Base-by-base conservation (phyloP, 1,140 invertebrate genomes). In the Maconellicoccus hirsutus region DNA sequence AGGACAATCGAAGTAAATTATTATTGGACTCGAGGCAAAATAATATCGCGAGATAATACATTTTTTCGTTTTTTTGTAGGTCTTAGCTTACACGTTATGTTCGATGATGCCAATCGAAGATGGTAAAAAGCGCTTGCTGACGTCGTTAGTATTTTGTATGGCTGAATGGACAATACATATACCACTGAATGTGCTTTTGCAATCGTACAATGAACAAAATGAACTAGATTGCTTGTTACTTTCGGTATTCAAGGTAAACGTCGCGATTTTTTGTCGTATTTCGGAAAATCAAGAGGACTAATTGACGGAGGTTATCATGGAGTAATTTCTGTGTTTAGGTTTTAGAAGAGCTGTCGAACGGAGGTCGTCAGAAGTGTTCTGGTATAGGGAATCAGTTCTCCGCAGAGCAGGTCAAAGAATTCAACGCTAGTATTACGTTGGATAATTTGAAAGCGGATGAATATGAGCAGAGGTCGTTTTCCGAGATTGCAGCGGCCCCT, bases 121-220 rank as follows among this genome's bases (percentile, higher is more conserved):
- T 79, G 79, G 85, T 72, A 82, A 89, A 78, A 84, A 90, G 82
- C 72, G 76, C 42, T 70, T 77, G 26, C 61, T 77, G n/a, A 89
- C 93, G 21, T 89, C 91, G 0, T 84, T 96, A 76, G 84, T 96
- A 75, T 87, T 96, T 71, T 94, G 92, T 78, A 81, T 98, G 33
- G 91, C 92, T 0, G 94, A 98, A 81, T 97, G 94, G 89, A 95
- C 93, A 71, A 93, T 97, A 86, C 83, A 83, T 74, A 81, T 92
- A 74, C 84, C 85, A 0, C 75, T 83, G 7, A 73, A 39, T 1
- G 16, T 70, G 6, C 70, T 71, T 0, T 22, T 71, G 1, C 59
- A 73, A 29, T 10, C 71, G 29, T 59, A 71, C 75, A 72, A 74
- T 71, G 83, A 80, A 81, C 81, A 70, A 74, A 72, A 76, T 78